Evolutionary conservation across 2,797 vertebrate genomes (phyloP).

Genomic region (Poecile montanus): DNA sequence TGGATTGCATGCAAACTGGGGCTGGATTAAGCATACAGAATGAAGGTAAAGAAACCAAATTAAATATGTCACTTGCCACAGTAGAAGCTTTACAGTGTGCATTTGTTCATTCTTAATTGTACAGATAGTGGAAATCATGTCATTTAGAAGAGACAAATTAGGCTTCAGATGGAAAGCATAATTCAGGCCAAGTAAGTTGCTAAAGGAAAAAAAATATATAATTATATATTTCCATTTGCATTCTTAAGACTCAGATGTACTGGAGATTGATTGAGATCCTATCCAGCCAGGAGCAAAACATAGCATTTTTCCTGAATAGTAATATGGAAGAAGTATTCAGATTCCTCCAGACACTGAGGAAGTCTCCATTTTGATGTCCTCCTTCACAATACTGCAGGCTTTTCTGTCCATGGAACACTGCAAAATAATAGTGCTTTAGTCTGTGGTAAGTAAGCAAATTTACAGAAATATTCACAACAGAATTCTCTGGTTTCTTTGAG

Average conservation of each 20-base stretch:
- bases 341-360: not conserved
- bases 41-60: conserved; percentile 1
- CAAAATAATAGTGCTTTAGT: not conserved
- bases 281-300: not conserved
- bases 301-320: not conserved
- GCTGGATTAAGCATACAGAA: not conserved
- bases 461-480: not conserved
- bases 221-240: not conserved
- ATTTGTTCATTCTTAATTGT: conserved; percentile 15
- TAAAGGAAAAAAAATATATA: not conserved
- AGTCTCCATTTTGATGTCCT: not conserved
- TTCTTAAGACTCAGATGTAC: not conserved
- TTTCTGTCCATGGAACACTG: not conserved
- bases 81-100: not conserved
- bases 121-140: not conserved
- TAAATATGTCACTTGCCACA: not conserved
- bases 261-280: not conserved
- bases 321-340: not conserved
- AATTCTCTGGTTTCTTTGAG: not conserved
- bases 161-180: not conserved
- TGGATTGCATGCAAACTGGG: not conserved
- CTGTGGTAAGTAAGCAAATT: not conserved
- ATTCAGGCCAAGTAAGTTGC: not conserved
- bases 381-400: not conserved
- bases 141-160: conserved; percentile 11